Evolutionary conservation across 2,113 vertebrate genomes (phyloP), one percentile per base, ranked within the genome.

Genomic region (Cheirogaleus medius): DNA sequence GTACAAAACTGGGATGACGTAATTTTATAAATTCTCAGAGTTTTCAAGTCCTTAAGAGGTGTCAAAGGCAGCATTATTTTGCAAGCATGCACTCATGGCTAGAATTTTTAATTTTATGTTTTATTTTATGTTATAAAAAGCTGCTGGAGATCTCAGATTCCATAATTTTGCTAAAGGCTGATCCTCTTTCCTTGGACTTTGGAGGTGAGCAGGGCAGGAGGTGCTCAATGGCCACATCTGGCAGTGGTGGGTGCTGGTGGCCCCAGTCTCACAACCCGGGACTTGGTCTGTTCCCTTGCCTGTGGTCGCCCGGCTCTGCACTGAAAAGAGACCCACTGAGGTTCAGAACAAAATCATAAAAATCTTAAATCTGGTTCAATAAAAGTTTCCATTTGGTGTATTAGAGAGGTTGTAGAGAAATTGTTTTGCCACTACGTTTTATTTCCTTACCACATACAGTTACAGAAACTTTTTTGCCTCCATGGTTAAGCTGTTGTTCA

Each of bases 251-350:
- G 27, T 1, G 3, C 60, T 47, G 60, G 10, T 37, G 66, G 20
- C 5, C 11, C 4, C 2, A 6, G 9, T 14, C 56, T 12, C 3
- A 3, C 3, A 1, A 21, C 9, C 4, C 3, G 6, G 13, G 12
- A 18, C 0, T 15, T 0, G 7, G 3, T 6, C 2, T 18, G 5
- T 11, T 63, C 14, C 18, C 14, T 32, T 37, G 7, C 4, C 68
- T 14, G 5, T 23, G 9, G 37, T 8, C 11, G 34, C 2, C 20
- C 0, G 9, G 9, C 32, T 91, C 56, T 42, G 29, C 32, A 42
- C 20, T 9, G 37, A 20, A 87, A 52, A 68, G 20, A 64, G 7
- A 71, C 25, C 44, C 17, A 18, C 18, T 64, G 63, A 3, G 10
- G 27, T 42, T 42, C 32, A 32, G 13, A 64, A 73, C 27, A 60